These are phyloP conservation scores for Chloromyia formosa DNA, from an alignment of 2,888 invertebrate species.

Conservation along the genomic window DNA sequence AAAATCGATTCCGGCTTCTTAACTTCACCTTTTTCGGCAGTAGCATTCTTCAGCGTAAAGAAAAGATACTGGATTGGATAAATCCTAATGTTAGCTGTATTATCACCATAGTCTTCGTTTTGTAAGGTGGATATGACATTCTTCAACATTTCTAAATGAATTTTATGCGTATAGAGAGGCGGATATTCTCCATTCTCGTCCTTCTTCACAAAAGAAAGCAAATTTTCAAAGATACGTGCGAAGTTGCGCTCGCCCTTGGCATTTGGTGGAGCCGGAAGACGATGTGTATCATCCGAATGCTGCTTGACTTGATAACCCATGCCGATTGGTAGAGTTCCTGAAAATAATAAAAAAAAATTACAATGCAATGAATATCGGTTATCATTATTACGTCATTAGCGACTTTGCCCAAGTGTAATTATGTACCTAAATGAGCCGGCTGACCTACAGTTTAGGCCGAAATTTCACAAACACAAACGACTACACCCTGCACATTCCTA, in stretches of 20 bases:
- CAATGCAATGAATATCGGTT: no score
- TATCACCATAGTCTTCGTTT: conserved; percentile 52
- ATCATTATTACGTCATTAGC: no score
- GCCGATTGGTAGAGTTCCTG: conserved; percentile 59
- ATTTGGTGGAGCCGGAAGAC: conserved; percentile 63
- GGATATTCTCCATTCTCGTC: conserved; percentile 53
- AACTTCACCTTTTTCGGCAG: conserved; percentile 55
- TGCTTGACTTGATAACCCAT: conserved; percentile 63
- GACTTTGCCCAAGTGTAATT: no score
- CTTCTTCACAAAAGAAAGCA: conserved; percentile 61
- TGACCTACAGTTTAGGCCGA: no score
- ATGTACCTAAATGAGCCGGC: no score
- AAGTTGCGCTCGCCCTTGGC: conserved; percentile 58
- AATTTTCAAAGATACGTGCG: conserved; percentile 60
- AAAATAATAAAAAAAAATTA: no score
- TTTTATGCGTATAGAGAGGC: conserved; percentile 63
- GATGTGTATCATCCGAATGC: conserved; percentile 64
- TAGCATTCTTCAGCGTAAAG: conserved; percentile 57
- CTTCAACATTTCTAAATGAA: conserved; percentile 57
- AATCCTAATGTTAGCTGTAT: conserved; percentile 49
- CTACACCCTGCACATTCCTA: no score
- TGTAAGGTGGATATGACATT: conserved; percentile 48
- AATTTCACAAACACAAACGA: no score
- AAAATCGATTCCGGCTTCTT: conserved; percentile 52
- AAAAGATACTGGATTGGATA: conserved; percentile 59